Evolutionary conservation across 2,797 vertebrate genomes (phyloP), one percentile per base, ranked within the genome.

Genomic region (Rhinatrema bivittatum): DNA sequence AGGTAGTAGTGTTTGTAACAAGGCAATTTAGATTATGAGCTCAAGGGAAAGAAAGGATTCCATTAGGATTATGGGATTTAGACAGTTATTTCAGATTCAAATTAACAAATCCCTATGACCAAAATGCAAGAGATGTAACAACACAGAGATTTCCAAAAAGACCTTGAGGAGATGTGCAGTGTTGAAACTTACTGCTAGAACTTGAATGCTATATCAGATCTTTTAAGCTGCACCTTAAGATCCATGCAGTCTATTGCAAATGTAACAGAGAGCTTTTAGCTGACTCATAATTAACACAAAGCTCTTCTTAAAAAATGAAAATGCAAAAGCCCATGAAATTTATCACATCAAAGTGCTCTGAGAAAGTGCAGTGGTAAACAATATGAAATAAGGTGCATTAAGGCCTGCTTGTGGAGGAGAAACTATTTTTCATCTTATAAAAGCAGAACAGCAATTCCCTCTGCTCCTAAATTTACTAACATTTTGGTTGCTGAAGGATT

Each of bases 241-340:
- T n/a, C n/a, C n/a, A n/a, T n/a, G n/a, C n/a, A n/a, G n/a, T n/a
- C n/a, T n/a, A n/a, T n/a, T n/a, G n/a, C n/a, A n/a, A n/a, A n/a
- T n/a, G n/a, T n/a, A n/a, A n/a, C n/a, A 52, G 57, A 70, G 57
- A 57, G 60, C 67, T 81, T 82, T 79, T 62, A 73, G 76, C 47
- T 50, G 25, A 20, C 32, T 29, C 52, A 50, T 74, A 76, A 80
- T 83, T 77, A 76, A 81, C 78, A 68, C 51, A 45, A 49, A 66
- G 56, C 66, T 60, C 61, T 75, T 79, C 84, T 84, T 75, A 68
- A 64, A 76, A 77, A 84, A 85, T 83, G 60, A 83, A 81, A 61
- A 61, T 28, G 50, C 50, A 40, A 65, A 41, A 42, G 7, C 25
- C 54, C 46, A 32, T 42, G 41, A 50, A 63, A 68, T 68, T 44